Conservation (phyloP, 2,888 invertebrate species). For the Dendrolimus pini region DNA sequence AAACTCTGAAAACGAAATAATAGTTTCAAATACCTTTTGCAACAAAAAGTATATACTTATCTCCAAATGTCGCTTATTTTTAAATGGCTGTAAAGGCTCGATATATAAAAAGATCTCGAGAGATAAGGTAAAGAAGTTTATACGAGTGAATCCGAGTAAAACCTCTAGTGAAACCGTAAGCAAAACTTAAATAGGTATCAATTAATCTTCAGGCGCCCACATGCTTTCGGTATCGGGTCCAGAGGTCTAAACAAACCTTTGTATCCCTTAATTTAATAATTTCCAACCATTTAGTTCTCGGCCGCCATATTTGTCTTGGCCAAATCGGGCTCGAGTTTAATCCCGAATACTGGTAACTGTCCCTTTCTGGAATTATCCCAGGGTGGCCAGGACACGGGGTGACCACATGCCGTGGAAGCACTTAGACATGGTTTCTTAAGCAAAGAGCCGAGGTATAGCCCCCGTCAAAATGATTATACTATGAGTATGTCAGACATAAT, state of each 20-base stretch:
- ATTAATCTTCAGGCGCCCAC: background rate
- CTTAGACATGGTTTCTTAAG: conserved; percentile 27
- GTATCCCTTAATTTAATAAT: conserved; percentile 65
- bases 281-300: conserved; percentile 58
- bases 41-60: no score
- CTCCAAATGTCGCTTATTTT: no score
- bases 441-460: background rate
- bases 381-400: conserved; percentile 26
- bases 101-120: no score
- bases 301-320: conserved; percentile 67
- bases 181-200: conserved; percentile 5
- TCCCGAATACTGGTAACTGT: conserved; percentile 57
- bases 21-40: no score
- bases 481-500: no score
- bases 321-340: conserved; percentile 66
- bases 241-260: conserved; percentile 30
- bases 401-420: conserved; percentile 29
- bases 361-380: conserved; percentile 26
- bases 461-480: no score
- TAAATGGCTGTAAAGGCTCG: no score
- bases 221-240: conserved; percentile 6
- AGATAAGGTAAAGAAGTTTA: no score
- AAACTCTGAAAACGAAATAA: no score
- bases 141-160: no score
- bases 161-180: no score